Evolutionary conservation across 92 coral and sea anemone species (phyloP), one percentile per base, ranked within the genome.

Genomic region (Actinostola sp.): DNA sequence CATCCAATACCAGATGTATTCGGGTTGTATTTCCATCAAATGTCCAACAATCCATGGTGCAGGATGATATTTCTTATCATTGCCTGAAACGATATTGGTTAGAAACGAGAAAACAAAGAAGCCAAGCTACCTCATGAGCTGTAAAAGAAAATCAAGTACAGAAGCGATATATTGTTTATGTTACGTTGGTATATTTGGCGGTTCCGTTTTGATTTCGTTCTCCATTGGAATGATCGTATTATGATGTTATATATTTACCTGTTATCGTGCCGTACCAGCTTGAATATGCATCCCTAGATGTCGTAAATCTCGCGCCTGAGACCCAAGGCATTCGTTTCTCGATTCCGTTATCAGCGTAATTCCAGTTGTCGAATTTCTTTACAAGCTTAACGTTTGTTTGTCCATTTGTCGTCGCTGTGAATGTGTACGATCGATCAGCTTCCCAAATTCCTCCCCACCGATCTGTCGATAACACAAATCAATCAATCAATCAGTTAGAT

Each of bases 1-100:
- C 82, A 90, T 75, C 96, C 96, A 90, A 72, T 90, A 90, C 96
- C 96, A 90, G 71, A 90, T 90, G 46, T 74, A 67, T 17, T 81
- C 79, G 5, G 97, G 97, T 25, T 84, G 77, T 0, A 66, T 14
- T 41, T 87, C 92, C 64, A 67, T 58, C 23, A 69, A 76, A 28
- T 77, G 76, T 7, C 83, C 90, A 14, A 14, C 50, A 0, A 91
- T 91, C 97, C 97, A 91, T 1, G 92, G 92, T 17, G 93, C 97
- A 11, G 97, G 97, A 36, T 88, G 89, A 58, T 86, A 82, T 23
- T 15, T 23, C 35, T 55, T 77, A 16, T 69, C 71, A 28, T 85
- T 54, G 0, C 62, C 91, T 86, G 17, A 34, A 53, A n/a, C n/a
- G n/a, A n/a, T n/a, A n/a, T n/a, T n/a, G n/a, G n/a, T n/a, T n/a